Evolutionary conservation across 1,140 invertebrate species (phyloP).

Genomic region (Micrasema minimum): DNA sequence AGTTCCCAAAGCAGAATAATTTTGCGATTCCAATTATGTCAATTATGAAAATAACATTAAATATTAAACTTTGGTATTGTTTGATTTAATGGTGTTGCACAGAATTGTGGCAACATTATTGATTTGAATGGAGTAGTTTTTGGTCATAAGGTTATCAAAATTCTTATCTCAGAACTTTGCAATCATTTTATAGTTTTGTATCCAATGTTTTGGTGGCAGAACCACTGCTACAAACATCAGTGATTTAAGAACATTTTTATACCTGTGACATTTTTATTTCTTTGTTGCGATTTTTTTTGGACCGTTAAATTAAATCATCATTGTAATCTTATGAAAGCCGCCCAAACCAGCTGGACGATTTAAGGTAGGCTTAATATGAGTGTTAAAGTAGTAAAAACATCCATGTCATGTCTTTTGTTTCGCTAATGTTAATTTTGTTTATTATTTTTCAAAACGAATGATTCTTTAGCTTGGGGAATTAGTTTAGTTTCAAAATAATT

Average conservation of each 20-base stretch:
- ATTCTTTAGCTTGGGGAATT: no score
- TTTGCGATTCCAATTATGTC: no score
- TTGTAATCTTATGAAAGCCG: conserved; percentile 51
- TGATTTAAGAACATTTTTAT: conserved; percentile 39
- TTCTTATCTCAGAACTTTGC: background rate
- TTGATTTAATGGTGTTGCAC: background rate
- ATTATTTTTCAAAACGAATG: no score
- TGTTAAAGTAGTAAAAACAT: conserved; percentile 8
- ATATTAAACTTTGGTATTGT: background rate
- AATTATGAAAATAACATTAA: no score
- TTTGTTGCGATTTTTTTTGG: conserved; percentile 44
- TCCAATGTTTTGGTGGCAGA: background rate
- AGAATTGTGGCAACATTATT: background rate
- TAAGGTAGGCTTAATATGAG: conserved; percentile 46
- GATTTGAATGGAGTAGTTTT: background rate
- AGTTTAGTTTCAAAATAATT: no score
- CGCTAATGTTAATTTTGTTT: no score
- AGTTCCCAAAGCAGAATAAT: no score
- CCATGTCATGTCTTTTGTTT: no score
- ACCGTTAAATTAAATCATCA: conserved; percentile 38
- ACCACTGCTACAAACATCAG: conserved; percentile 1
- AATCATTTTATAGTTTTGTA: background rate
- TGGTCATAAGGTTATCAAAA: conserved; percentile 8
- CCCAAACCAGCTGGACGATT: conserved; percentile 49
- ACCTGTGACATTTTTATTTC: conserved; percentile 45